These are phyloP conservation scores for Suillia variegata DNA, from an alignment of 2,888 invertebrate genomes.

Conservation along the genomic window DNA sequence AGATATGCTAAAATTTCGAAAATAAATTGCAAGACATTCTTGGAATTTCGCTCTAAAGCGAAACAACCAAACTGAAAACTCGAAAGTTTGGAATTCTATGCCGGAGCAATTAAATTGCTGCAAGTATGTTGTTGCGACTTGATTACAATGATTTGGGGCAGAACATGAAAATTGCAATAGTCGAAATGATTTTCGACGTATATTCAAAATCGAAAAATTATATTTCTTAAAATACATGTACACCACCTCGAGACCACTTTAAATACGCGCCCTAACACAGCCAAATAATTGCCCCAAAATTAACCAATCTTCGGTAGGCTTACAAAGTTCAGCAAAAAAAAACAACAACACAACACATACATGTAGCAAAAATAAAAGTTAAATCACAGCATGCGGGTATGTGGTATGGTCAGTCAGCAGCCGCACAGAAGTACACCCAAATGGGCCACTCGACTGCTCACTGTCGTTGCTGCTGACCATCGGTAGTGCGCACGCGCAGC, in stretches of 20 bases:
- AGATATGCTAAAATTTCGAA: background rate
- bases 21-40: background rate
- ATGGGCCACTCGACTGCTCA: too few species aligned
- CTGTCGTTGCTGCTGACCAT: slow-evolving; percentile 28
- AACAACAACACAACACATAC: background rate
- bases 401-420: slow-evolving; percentile 19
- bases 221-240: background rate
- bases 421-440: slow-evolving; percentile 31
- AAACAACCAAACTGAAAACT: background rate
- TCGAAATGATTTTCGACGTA: too few species aligned
- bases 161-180: too few species aligned
- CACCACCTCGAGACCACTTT: background rate
- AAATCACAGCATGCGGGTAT: background rate
- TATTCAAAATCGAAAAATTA: too few species aligned
- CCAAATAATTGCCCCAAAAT: background rate
- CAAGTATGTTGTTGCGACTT: too few species aligned
- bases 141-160: background rate
- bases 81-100: background rate
- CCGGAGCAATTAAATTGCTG: too few species aligned
- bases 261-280: background rate
- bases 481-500: slow-evolving; percentile 37
- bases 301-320: background rate
- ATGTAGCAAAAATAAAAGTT: slow-evolving; percentile 5
- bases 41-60: background rate
- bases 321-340: too few species aligned